Evolutionary conservation across 2,888 invertebrate species (phyloP).

Genomic region (Chymomyza procnemis): DNA sequence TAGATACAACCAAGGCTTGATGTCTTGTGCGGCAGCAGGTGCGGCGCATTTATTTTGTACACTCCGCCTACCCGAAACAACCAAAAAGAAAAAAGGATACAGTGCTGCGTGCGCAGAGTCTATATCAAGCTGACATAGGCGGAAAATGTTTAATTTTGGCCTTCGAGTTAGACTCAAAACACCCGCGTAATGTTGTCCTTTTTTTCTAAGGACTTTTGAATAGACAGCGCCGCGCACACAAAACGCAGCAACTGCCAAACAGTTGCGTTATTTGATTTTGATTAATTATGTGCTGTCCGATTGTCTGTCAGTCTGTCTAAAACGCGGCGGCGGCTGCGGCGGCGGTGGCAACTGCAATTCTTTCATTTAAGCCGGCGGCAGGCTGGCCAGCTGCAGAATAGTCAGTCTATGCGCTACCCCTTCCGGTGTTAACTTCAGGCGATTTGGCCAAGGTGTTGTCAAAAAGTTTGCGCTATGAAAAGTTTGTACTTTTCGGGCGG

Average conservation of each 20-base stretch:
- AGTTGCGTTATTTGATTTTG: constrained; percentile 76
- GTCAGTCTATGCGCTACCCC: constrained; percentile 26
- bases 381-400: constrained; percentile 14
- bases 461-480: constrained; percentile 40
- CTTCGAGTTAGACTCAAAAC: constrained; percentile 44
- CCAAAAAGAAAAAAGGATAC: constrained; percentile 28
- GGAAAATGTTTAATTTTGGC: constrained; percentile 47
- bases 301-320: constrained; percentile 38
- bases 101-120: constrained; percentile 22
- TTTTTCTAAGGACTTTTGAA: constrained; percentile 15
- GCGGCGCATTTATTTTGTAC: constrained; percentile 50
- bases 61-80: constrained; percentile 10
- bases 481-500: constrained; percentile 31
- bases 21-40: constrained; percentile 58
- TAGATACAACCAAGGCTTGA: constrained; percentile 7
- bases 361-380: constrained; percentile 56
- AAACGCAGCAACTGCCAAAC: constrained; percentile 33
- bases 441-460: constrained; percentile 12
- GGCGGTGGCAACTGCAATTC: constrained; percentile 44
- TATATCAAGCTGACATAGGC: constrained; percentile 23
- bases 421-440: constrained; percentile 9
- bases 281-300: constrained; percentile 57
- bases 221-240: constrained; percentile 11
- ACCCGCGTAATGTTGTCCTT: constrained; percentile 45
- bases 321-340: constrained; percentile 41